Base-by-base conservation (phyloP, 2,888 invertebrate species). In the Cremastobaeus sp. region DNA sequence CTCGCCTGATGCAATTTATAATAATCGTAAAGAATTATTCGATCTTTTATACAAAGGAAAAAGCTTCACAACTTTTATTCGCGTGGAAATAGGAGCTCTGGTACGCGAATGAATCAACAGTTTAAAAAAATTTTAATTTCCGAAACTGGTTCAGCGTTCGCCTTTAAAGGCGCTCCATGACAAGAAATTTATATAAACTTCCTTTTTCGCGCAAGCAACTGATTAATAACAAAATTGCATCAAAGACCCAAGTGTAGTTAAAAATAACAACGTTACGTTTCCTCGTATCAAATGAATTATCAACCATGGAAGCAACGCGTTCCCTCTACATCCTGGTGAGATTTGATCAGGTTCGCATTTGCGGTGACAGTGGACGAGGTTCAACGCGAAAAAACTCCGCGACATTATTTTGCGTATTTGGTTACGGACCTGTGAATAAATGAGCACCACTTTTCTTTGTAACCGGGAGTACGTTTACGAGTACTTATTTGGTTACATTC, bases 291-390 rank as follows among this genome's bases (percentile, higher is more conserved):
- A 52, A 54, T 39, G 39, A 12, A 54, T 32, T 43, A 43, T 55
- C 55, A 32, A 14, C 34, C 34, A 35, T 57, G 35, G 25, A 43
- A 21, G 39, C 45, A 57, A 43, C 45, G n/a, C 12, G 59, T 59
- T 41, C 30, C 45, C 25, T 43, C 45, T 47, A 41, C 45, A 59
- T 59, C 59, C 59, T 47, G 59, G 59, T 47, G 59, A 34, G 59
- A 47, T 59, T 59, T 35, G 59, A 59, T 59, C 59, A 25, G 59
- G 15, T 25, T 35, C 12, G 59, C 25, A 28, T 59, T 43, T 59
- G 45, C 59, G 59, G 35, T 35, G 43, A 12, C 45, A 8, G 30
- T 37, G 1, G 9, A 12, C 30, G 28, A 54, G 15, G 39, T 25
- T 34, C 20, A 21, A 34, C 43, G 55, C 43, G 45, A 59, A 47